These are phyloP conservation scores for Lutjanus campechanus DNA, from an alignment of 2,797 vertebrate species.

Conservation along the genomic window DNA sequence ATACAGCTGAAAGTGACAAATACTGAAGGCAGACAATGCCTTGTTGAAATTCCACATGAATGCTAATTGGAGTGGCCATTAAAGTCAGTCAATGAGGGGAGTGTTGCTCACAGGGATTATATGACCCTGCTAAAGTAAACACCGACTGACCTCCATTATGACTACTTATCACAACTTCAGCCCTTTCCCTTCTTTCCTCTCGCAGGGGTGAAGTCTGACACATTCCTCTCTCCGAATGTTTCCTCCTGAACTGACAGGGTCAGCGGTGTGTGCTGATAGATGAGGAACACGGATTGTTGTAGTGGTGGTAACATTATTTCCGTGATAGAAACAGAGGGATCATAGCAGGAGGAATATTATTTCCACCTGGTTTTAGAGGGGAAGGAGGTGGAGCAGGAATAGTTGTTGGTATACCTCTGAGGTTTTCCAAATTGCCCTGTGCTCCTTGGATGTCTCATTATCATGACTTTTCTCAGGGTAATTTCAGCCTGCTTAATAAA, in stretches of 20 bases:
- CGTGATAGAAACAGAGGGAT: constrained; percentile 46
- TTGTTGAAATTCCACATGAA: constrained; percentile 73
- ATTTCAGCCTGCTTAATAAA: constrained; percentile 75
- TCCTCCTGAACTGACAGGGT: constrained; percentile 66
- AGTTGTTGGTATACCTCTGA: constrained; percentile 65
- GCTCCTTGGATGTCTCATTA: constrained; percentile 71
- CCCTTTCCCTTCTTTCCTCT: constrained; percentile 75
- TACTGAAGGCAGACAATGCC: constrained; percentile 47
- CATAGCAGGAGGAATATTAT: constrained; percentile 63
- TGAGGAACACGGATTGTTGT: constrained; percentile 49
- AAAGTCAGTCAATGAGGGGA: constrained; percentile 73
- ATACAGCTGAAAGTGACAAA: constrained; percentile 78
- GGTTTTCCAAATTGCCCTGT: constrained; percentile 67
- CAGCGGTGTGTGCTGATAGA: constrained; percentile 64
- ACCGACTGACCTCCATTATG: constrained; percentile 82
- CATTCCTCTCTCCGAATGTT: constrained; percentile 73
- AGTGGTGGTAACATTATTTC: constrained; percentile 53
- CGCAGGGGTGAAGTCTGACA: constrained; percentile 77
- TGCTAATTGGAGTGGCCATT: constrained; percentile 81
- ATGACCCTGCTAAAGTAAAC: constrained; percentile 79
- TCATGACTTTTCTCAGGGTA: constrained; percentile 74
- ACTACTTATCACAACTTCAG: constrained; percentile 80
- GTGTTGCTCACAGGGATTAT: constrained; percentile 77
- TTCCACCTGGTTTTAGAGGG: constrained; percentile 70
- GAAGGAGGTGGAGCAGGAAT: constrained; percentile 47